Percentiles rank a stretch among this genome's conserved stretches.
Conservation (phyloP, 2,797 vertebrate species). For the Echiichthys vipera region DNA sequence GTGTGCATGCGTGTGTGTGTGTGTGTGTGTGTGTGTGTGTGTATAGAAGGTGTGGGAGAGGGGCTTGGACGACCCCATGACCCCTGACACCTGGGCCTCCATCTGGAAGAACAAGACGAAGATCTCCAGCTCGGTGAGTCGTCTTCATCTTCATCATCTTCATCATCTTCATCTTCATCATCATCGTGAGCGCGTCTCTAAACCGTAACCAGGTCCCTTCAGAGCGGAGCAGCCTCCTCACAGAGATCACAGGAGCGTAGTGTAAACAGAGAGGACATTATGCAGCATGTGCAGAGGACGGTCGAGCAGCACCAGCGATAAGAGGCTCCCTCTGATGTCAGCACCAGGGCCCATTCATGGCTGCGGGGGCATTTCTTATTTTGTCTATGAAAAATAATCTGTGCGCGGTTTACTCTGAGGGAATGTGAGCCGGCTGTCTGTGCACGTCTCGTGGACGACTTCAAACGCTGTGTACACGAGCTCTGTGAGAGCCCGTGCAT, state of each 20-base stretch:
- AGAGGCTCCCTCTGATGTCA: constrained; percentile 72
- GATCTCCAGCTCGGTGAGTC: constrained; percentile 84
- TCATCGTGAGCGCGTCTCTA: constrained; percentile 18
- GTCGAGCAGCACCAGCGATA: constrained; percentile 69
- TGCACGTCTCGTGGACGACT: constrained; percentile 75
- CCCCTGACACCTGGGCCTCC: constrained; percentile 85
- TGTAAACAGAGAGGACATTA: constrained; percentile 73
- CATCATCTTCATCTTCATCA: too few relatives aligned
- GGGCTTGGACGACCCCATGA: constrained; percentile 85
- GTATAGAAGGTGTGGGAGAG: constrained; percentile 87
- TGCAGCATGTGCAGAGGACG: constrained; percentile 52
- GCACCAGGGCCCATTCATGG: constrained; percentile 73
- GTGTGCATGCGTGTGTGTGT: background rate
- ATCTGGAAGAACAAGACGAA: constrained; percentile 88
- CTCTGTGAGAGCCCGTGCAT: constrained; percentile 70
- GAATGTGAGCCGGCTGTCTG: constrained; percentile 82
- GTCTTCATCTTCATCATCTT: too few relatives aligned
- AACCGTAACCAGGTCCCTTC: constrained; percentile 57
- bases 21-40: constrained; percentile 57
- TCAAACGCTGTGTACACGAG: constrained; percentile 82
- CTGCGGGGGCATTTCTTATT: constrained; percentile 80
- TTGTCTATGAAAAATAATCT: constrained; percentile 86
- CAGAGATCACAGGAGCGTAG: constrained; percentile 42
- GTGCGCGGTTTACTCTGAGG: constrained; percentile 80
- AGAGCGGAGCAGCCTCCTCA: constrained; percentile 63